Conservation (phyloP, 2,113 vertebrate species). For the Saimiri boliviensis region DNA sequence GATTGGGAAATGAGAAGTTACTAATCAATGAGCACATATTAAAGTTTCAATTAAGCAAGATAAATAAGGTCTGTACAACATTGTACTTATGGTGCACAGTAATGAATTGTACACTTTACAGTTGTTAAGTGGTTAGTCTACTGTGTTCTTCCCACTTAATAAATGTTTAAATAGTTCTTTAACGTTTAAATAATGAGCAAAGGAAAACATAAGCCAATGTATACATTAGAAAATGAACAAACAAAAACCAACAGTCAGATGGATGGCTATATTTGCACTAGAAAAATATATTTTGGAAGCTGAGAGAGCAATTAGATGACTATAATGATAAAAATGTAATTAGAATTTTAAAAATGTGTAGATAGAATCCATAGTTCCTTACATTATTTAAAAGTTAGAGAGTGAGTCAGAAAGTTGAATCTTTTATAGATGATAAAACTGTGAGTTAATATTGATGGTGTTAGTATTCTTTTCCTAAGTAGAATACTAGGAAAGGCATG, state of each 20-base stretch:
- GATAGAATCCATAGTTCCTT: not conserved
- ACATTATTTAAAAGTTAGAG: not conserved
- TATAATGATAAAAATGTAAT: not conserved
- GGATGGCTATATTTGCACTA: not conserved
- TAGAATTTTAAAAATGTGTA: not conserved
- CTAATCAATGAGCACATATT: not conserved
- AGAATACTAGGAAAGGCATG: not conserved
- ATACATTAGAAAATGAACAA: not conserved
- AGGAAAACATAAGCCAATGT: not conserved
- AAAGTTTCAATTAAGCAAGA: not conserved
- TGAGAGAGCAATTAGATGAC: not conserved
- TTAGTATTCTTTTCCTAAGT: not conserved
- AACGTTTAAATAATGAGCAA: not conserved
- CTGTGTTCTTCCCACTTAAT: not conserved
- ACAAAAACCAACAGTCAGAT: not conserved
- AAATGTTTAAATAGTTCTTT: not conserved
- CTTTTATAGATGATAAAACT: not conserved
- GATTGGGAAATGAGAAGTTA: not conserved
- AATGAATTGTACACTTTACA: not conserved
- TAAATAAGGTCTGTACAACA: not conserved
- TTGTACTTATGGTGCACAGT: not conserved
- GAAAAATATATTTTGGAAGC: not conserved
- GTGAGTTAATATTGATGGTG: not conserved
- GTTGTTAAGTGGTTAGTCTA: not conserved
- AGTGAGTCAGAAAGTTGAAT: not conserved